Base-by-base conservation (phyloP, 2,113 vertebrate species). In the Amphiprion ocellaris region DNA sequence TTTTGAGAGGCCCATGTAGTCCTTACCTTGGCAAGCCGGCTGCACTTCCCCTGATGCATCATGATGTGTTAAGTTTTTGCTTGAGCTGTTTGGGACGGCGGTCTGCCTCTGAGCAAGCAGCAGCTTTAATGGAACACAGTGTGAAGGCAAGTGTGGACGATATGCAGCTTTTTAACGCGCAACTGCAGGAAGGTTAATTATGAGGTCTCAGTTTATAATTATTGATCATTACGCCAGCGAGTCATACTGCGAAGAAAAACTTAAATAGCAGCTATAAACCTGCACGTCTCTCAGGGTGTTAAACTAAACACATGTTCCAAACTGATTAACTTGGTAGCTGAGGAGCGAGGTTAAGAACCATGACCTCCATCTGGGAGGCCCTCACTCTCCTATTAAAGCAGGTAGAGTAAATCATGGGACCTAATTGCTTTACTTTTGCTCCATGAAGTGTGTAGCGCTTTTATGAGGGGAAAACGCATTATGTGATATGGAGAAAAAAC, bases 391-490 rank as follows among this genome's bases (percentile, higher is more conserved):
- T 79, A 84, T 87, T 90, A 90, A 87, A 87, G 87, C 69, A 77
- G 83, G 64, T 69, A 88, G 82, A 90, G 84, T 91, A 92, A 93
- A 94, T 94, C 90, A 86, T 68, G 74, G 81, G 71, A 74, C 79
- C 82, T 92, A 89, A 91, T 93, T 92, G 89, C 91, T 91, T 85
- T 90, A 70, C 86, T 88, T 90, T 86, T 86, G 76, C 82, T 78
- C 52, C 37, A 67, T 53, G 46, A 61, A 23, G 65, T 37, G 69
- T 54, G 74, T 46, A 19, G 58, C 68, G 74, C 23, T 77, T 84
- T 85, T 70, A 83, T 87, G 74, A 71, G 24, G 39, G 64, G 83
- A 69, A 66, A 54, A 76, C 68, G 49, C 5, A 9, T 56, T 66
- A 50, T 62, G 55, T 46, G 52, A 30, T 39, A 23, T 26, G 56